phyloP scores from a whole-genome alignment of 1,140 invertebrate genomes.

The Laupala kohalensis region DNA sequence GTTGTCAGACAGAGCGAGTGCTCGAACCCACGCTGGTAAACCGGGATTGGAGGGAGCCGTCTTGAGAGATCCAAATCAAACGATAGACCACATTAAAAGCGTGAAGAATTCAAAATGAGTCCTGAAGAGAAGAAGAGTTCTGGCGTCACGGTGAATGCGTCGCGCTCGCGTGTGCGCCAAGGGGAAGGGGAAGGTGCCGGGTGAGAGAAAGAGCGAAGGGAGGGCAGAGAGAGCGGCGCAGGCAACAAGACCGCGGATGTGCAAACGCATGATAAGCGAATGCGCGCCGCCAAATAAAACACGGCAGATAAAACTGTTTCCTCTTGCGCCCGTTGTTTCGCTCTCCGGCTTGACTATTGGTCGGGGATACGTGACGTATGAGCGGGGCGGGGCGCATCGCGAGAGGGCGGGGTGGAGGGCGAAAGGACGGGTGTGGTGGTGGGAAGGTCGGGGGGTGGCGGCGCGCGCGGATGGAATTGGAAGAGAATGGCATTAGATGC shows the following conservation, averaged over 20 bases:
- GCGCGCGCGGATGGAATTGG: slow-evolving; percentile 27
- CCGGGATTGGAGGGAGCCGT: too few relatives aligned
- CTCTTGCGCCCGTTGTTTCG: background rate
- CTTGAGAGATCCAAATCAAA: too few relatives aligned
- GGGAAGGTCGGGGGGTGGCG: slow-evolving; percentile 17
- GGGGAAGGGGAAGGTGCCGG: too few relatives aligned
- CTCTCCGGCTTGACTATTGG: background rate
- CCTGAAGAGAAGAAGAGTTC: too few relatives aligned
- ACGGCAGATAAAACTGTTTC: background rate
- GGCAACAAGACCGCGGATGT: background rate
- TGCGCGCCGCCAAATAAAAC: background rate
- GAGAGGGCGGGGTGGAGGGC: background rate
- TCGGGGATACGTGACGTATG: slow-evolving; percentile 2
- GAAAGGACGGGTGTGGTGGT: slow-evolving; percentile 7
- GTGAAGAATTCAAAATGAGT: too few relatives aligned
- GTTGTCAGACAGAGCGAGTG: too few relatives aligned
- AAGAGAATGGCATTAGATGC: slow-evolving; percentile 32
- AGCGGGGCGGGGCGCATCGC: background rate
- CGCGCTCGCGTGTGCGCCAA: background rate
- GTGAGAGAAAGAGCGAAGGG: too few relatives aligned
- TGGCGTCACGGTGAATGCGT: too few relatives aligned
- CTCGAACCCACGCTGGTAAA: too few relatives aligned
- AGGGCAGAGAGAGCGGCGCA: too few relatives aligned
- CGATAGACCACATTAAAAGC: too few relatives aligned
- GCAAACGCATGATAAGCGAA: background rate